These are phyloP conservation scores for Coelopa pilipes DNA, from an alignment of 2,888 invertebrate species.

Conservation along the genomic window DNA sequence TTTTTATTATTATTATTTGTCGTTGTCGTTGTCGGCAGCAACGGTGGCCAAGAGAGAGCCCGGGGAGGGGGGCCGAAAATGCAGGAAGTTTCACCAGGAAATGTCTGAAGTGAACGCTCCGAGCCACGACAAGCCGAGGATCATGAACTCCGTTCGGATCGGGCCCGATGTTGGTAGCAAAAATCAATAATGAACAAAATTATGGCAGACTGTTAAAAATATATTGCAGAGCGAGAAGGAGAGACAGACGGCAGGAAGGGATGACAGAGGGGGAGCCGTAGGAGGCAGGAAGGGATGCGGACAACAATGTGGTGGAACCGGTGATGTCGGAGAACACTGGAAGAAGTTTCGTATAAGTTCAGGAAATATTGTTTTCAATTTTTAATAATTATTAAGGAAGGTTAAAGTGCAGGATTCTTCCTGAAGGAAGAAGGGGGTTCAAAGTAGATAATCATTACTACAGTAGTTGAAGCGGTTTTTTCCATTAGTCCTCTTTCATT, in stretches of 20 bases:
- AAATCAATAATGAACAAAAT: constrained; percentile 55
- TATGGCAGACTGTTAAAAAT: constrained; percentile 41
- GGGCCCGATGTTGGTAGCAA: constrained; percentile 49
- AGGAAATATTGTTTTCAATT: too few species aligned
- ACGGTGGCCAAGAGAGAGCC: neutral
- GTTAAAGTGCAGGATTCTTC: too few species aligned
- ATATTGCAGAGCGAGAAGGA: neutral
- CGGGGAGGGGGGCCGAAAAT: neutral
- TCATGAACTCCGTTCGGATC: constrained; percentile 51
- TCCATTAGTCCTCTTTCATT: too few species aligned
- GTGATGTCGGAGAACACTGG: too few species aligned
- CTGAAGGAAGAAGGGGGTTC: too few species aligned
- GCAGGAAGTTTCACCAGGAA: constrained; percentile 17
- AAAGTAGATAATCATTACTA: too few species aligned
- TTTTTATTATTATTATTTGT: constrained; percentile 13
- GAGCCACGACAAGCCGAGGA: constrained; percentile 44
- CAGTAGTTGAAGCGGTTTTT: too few species aligned
- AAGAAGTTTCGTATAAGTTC: too few species aligned
- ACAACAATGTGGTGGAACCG: too few species aligned
- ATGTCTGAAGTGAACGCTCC: neutral
- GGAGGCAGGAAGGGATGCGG: too few species aligned
- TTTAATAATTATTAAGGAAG: too few species aligned
- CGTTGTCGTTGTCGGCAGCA: neutral
- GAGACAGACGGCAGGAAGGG: neutral
- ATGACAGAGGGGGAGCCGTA: too few species aligned